Evolutionary conservation across 1,140 invertebrate genomes (phyloP).

Genomic region (Pygmarrhopalites habei): DNA sequence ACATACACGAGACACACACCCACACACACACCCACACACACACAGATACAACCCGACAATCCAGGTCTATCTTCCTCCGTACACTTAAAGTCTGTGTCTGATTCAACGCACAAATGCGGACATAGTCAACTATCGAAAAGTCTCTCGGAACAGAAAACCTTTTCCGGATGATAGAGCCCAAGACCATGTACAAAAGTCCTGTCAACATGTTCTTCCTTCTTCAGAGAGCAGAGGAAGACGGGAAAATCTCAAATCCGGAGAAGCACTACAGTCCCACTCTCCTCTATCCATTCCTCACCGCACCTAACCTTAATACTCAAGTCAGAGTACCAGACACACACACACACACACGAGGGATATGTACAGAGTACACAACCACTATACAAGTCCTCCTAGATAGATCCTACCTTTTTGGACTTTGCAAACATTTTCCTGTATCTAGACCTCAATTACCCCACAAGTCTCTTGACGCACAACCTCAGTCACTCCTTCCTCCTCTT

Average conservation of each 20-base stretch:
- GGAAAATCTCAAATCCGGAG: background rate
- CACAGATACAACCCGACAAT: background rate
- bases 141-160: background rate
- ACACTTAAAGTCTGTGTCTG: too few relatives aligned
- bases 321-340: too few relatives aligned
- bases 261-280: too few relatives aligned
- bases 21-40: background rate
- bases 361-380: constrained; percentile 5
- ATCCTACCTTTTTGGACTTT: constrained; percentile 2
- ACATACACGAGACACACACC: background rate
- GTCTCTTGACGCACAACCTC: constrained; percentile 8
- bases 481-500: too few relatives aligned
- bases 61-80: too few relatives aligned
- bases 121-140: background rate
- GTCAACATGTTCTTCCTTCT: background rate
- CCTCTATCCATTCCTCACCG: too few relatives aligned
- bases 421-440: constrained; percentile 10
- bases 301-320: too few relatives aligned
- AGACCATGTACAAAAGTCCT: background rate
- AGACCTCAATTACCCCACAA: background rate
- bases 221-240: background rate
- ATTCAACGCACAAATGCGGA: background rate
- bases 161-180: background rate
- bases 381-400: background rate
- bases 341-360: background rate